Evolutionary conservation across 1,140 invertebrate species (phyloP).

Genomic region (Melitaea cinxia): DNA sequence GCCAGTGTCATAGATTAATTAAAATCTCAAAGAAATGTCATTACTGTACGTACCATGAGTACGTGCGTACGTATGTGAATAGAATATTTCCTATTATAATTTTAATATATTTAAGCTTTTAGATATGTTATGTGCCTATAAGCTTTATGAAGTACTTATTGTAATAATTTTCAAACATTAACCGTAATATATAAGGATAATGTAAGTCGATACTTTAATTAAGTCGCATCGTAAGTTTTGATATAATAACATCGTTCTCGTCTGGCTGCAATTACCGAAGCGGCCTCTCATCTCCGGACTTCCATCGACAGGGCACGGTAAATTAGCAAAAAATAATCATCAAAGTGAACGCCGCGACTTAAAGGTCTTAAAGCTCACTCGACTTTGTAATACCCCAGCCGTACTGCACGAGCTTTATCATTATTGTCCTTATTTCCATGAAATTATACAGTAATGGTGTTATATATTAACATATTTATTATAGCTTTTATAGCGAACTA

Average conservation of each 20-base stretch:
- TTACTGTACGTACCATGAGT: too few relatives aligned
- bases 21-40: too few relatives aligned
- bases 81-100: conserved; percentile 9
- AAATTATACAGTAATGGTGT: conserved; percentile 17
- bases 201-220: conserved; percentile 13
- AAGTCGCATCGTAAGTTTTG: conserved; percentile 15
- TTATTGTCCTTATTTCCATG: conserved; percentile 32
- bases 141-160: conserved; percentile 12
- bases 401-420: conserved; percentile 7
- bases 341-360: conserved; percentile 39
- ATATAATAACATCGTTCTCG: conserved; percentile 33
- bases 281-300: conserved; percentile 61
- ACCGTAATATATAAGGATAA: conserved; percentile 15
- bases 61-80: too few relatives aligned
- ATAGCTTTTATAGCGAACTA: not conserved
- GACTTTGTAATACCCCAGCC: conserved; percentile 6
- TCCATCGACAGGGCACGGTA: conserved; percentile 67
- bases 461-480: conserved; percentile 12
- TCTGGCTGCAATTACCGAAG: conserved; percentile 50
- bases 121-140: conserved; percentile 8
- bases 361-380: conserved; percentile 21
- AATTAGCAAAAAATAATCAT: conserved; percentile 80
- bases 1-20: too few relatives aligned
- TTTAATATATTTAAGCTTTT: conserved; percentile 6
- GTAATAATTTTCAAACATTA: conserved; percentile 18